Evolutionary conservation across 2,888 invertebrate genomes (phyloP).

Genomic region (Melanotus villosus): DNA sequence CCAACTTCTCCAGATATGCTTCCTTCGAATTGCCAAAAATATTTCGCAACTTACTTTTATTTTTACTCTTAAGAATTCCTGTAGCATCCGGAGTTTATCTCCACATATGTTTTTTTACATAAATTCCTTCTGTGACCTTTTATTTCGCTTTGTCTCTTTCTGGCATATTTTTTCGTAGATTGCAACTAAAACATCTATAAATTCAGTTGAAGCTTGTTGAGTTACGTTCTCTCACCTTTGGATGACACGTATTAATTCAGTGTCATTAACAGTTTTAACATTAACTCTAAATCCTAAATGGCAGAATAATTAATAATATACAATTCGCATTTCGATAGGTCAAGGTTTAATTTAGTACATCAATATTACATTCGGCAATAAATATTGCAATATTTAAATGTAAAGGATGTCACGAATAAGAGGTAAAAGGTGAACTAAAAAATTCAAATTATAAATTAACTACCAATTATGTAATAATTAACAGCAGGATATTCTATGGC

Average conservation of each 20-base stretch:
- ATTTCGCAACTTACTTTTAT: too few species aligned
- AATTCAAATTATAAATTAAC: not conserved
- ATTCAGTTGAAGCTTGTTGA: too few species aligned
- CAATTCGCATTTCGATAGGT: conserved; percentile 6
- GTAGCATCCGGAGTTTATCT: too few species aligned
- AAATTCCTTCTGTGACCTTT: too few species aligned
- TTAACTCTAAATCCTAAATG: not conserved
- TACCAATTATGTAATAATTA: not conserved
- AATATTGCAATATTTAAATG: not conserved
- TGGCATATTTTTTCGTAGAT: not conserved
- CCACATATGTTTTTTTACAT: too few species aligned
- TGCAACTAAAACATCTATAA: not conserved
- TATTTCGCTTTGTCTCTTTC: not conserved
- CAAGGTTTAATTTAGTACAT: conserved; percentile 4
- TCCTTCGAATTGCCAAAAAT: too few species aligned
- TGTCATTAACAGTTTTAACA: conserved; percentile 14
- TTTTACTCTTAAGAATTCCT: too few species aligned
- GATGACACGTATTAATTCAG: conserved; percentile 18
- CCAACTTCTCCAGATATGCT: too few species aligned
- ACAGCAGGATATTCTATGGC: not conserved
- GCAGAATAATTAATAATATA: conserved; percentile 7
- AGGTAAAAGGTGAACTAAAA: not conserved
- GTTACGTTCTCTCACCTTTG: conserved; percentile 18
- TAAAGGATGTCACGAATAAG: not conserved
- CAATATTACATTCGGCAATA: not conserved